Conservation (phyloP, 53 echinoderm and acorn worm species). For the Echinarachnius parma region DNA sequence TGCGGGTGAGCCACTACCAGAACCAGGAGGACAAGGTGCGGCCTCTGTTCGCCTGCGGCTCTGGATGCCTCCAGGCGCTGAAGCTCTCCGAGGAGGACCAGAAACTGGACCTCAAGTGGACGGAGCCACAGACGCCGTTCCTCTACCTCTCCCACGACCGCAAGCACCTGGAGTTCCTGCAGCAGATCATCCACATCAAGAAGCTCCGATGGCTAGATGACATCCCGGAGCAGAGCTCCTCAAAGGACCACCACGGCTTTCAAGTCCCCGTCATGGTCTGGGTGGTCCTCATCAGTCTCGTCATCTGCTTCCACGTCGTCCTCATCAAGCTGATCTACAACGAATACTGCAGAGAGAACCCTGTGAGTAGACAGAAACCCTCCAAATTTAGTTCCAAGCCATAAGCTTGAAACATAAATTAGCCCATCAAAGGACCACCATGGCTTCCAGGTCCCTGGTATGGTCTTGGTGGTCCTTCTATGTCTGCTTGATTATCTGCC, state of each 20-base stretch:
- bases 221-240: conserved; percentile 40
- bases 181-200: conserved; percentile 86
- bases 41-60: conserved; percentile 77
- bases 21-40: conserved; percentile 37
- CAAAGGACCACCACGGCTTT: conserved; percentile 57
- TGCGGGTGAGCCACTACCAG: conserved; percentile 35
- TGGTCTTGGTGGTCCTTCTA: too few species aligned
- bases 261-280: conserved; percentile 80
- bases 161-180: conserved; percentile 75
- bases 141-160: conserved; percentile 87
- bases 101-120: conserved; percentile 78
- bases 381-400: conserved; percentile 25
- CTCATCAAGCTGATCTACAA: conserved; percentile 78
- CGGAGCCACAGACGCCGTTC: conserved; percentile 87
- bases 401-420: too few species aligned
- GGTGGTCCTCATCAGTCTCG: conserved; percentile 74
- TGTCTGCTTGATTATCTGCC: too few species aligned
- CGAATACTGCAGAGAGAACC: conserved; percentile 69
- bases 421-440: too few species aligned
- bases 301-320: conserved; percentile 77
- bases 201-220: conserved; percentile 80
- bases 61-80: conserved; percentile 73
- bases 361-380: conserved; percentile 2
- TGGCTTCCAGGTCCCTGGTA: too few species aligned
- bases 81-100: conserved; percentile 60